Evolutionary conservation across 2,113 vertebrate species (phyloP).

Genomic region (Forbesichthys agassizii): DNA sequence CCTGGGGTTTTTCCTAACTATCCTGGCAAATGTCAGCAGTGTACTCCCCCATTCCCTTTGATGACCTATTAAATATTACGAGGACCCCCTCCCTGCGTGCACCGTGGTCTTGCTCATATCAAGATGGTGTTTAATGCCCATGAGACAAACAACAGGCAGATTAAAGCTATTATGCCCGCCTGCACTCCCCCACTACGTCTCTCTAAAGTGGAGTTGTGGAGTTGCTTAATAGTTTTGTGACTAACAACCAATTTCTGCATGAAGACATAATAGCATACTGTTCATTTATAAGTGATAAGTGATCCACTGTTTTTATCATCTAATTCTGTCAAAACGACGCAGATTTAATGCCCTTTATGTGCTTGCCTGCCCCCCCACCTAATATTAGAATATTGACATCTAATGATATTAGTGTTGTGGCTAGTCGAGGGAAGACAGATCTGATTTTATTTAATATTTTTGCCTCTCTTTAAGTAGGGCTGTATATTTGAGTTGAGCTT

Average conservation of each 20-base stretch:
- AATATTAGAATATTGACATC: conserved; percentile 83
- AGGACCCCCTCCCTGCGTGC: conserved; percentile 78
- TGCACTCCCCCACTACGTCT: conserved; percentile 53
- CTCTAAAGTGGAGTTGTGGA: conserved; percentile 73
- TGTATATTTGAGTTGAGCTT: conserved; percentile 75
- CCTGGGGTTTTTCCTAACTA: conserved; percentile 80
- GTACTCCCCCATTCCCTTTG: conserved; percentile 80
- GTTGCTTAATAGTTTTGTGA: conserved; percentile 73
- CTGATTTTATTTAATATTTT: conserved; percentile 85
- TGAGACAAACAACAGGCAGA: conserved; percentile 82
- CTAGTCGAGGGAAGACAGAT: conserved; percentile 92
- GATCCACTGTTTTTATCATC: conserved; percentile 42
- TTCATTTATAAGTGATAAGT: conserved; percentile 40
- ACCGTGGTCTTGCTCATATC: conserved; percentile 76
- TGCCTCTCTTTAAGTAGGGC: no score
- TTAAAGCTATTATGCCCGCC: conserved; percentile 76
- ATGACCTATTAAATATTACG: conserved; percentile 86
- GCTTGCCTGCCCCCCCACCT: not conserved
- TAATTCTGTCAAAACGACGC: conserved; percentile 8
- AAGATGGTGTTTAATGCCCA: conserved; percentile 83
- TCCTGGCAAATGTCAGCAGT: conserved; percentile 41
- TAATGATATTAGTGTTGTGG: conserved; percentile 91
- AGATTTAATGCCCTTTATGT: not conserved
- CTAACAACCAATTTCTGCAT: conserved; percentile 60
- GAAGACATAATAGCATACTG: conserved; percentile 38